phyloP scores from a whole-genome alignment of 1,140 invertebrate species.

The Bombus confusus region DNA sequence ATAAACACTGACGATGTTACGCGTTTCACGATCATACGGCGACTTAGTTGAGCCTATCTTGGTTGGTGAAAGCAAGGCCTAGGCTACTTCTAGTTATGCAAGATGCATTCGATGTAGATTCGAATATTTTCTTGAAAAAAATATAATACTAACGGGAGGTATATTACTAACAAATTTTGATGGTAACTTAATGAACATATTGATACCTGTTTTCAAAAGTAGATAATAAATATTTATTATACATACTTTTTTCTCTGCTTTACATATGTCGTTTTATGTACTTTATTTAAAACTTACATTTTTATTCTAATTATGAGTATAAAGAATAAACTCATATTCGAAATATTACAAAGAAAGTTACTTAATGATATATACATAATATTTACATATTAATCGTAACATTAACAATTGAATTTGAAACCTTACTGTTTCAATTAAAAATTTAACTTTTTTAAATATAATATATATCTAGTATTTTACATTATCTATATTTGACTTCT shows the following conservation, averaged over 20 bases:
- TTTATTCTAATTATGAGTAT: not conserved
- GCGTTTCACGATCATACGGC: slow-evolving; percentile 38
- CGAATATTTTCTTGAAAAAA: not conserved
- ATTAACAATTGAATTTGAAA: not conserved
- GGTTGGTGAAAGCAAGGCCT: slow-evolving; percentile 69
- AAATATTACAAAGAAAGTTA: not conserved
- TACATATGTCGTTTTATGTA: not conserved
- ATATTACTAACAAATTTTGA: not conserved
- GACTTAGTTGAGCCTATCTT: slow-evolving; percentile 36
- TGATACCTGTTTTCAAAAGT: no score
- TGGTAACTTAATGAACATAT: no score
- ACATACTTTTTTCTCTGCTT: not conserved
- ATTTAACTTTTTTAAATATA: not conserved
- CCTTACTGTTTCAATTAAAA: not conserved
- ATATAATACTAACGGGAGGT: not conserved
- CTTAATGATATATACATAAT: slow-evolving; percentile 22
- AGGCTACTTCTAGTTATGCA: slow-evolving; percentile 44
- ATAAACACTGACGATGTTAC: slow-evolving; percentile 37
- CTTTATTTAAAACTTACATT: slow-evolving; percentile 19
- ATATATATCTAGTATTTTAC: not conserved
- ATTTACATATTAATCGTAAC: not conserved
- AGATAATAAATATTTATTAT: not conserved
- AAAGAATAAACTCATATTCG: not conserved
- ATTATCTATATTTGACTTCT: not conserved
- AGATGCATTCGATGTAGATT: slow-evolving; percentile 10